A percentile compares a stretch with the other conserved stretches of the same genome.
These are phyloP conservation scores for Caenorhabditis elegans DNA, from an alignment of 1,140 invertebrate species.

Conservation along the genomic window DNA sequence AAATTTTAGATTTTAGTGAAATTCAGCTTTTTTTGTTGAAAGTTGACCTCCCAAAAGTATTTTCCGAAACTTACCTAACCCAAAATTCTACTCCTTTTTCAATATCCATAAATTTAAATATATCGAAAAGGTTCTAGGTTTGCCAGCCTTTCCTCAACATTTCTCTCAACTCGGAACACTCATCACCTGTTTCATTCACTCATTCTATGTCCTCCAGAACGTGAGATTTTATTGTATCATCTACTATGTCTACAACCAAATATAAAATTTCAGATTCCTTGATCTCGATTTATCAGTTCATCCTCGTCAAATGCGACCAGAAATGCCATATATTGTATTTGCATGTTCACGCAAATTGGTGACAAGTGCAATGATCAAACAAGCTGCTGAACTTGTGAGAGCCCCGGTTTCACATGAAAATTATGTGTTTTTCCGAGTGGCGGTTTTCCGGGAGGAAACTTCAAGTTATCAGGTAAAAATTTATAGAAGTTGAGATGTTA, in stretches of 20 bases:
- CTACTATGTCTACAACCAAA: background rate
- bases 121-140: slow-evolving; percentile 51
- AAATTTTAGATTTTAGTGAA: too few relatives aligned
- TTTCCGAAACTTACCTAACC: too few relatives aligned
- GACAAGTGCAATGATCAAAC: slow-evolving; percentile 50
- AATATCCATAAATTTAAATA: background rate
- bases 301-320: slow-evolving; percentile 55
- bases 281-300: slow-evolving; percentile 62
- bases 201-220: slow-evolving; percentile 56
- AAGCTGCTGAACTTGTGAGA: slow-evolving; percentile 43
- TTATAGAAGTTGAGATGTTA: too few relatives aligned
- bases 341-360: slow-evolving; percentile 61
- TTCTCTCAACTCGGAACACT: slow-evolving; percentile 22
- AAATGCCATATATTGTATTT: slow-evolving; percentile 61
- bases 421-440: slow-evolving; percentile 64
- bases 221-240: slow-evolving; percentile 55
- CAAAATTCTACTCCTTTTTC: too few relatives aligned
- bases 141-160: slow-evolving; percentile 56
- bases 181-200: slow-evolving; percentile 64
- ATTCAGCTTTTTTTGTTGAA: too few relatives aligned
- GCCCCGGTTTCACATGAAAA: slow-evolving; percentile 52
- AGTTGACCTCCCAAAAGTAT: too few relatives aligned
- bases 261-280: slow-evolving; percentile 47
- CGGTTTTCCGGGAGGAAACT: slow-evolving; percentile 53
- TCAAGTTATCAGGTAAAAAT: slow-evolving; percentile 56